Evolutionary conservation across 1,140 invertebrate genomes (phyloP).

Genomic region (Carcinoscorpius rotundicauda): DNA sequence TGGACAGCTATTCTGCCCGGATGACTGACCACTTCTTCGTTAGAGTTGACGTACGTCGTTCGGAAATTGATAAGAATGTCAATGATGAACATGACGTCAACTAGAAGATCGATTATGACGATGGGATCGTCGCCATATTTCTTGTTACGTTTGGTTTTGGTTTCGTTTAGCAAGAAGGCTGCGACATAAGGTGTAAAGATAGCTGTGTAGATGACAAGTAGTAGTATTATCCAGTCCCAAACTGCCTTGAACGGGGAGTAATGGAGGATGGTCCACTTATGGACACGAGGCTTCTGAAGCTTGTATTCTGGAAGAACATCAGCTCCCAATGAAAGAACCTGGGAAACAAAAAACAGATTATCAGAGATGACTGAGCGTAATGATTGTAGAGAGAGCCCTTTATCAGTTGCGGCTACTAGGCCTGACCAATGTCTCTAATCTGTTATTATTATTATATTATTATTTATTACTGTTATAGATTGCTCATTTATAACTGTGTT

Average conservation of each 20-base stretch:
- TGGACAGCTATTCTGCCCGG: conserved; percentile 94
- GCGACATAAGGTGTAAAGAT: conserved; percentile 98
- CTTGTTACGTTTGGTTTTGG: conserved; percentile 47
- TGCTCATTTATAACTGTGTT: too few relatives aligned
- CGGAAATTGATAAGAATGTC: conserved; percentile 99
- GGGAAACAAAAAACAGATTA: conserved; percentile 25
- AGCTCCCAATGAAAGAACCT: conserved; percentile 85
- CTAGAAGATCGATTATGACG: conserved; percentile 81
- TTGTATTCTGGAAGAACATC: conserved; percentile 92
- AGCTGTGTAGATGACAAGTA: conserved; percentile 96
- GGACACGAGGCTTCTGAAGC: conserved; percentile 42
- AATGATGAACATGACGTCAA: conserved; percentile 97
- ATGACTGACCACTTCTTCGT: conserved; percentile 96
- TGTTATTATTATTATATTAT: too few relatives aligned
- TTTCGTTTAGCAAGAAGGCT: conserved; percentile 88
- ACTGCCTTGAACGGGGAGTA: conserved; percentile 97
- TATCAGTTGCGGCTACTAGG: too few relatives aligned
- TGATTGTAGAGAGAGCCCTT: too few relatives aligned
- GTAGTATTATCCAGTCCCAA: conserved; percentile 97
- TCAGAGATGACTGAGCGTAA: too few relatives aligned
- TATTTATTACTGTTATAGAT: too few relatives aligned
- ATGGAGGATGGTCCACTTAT: conserved; percentile 95
- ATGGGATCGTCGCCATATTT: conserved; percentile 70
- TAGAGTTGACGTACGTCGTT: conserved; percentile 96
- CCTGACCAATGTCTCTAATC: too few relatives aligned